These are phyloP conservation scores for Chromis chromis DNA, from an alignment of 2,797 vertebrate species.

Conservation along the genomic window DNA sequence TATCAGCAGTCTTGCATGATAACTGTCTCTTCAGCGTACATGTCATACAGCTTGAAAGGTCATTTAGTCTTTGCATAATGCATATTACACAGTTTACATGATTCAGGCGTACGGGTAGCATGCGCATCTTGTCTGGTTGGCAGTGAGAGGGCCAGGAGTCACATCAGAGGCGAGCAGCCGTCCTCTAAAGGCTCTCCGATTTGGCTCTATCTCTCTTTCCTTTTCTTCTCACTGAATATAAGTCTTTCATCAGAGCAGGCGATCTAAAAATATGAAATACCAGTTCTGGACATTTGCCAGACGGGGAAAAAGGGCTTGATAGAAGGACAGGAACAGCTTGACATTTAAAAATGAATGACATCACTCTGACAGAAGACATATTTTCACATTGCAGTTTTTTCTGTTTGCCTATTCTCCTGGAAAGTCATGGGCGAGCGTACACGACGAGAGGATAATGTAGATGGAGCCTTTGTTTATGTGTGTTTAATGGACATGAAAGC, in stretches of 20 bases:
- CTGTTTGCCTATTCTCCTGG: constrained; percentile 21
- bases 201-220: constrained; percentile 46
- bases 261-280: constrained; percentile 76
- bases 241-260: constrained; percentile 69
- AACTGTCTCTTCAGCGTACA: constrained; percentile 51
- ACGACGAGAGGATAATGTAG: constrained; percentile 12
- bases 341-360: constrained; percentile 79
- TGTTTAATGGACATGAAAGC: constrained; percentile 64
- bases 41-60: constrained; percentile 70
- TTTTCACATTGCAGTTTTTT: constrained; percentile 46
- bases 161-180: constrained; percentile 67
- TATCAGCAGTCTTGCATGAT: constrained; percentile 64
- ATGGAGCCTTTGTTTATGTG: constrained; percentile 52
- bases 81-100: constrained; percentile 70
- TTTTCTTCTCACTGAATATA: constrained; percentile 64
- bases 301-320: constrained; percentile 47
- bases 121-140: constrained; percentile 35
- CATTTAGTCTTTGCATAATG: constrained; percentile 69
- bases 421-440: constrained; percentile 8
- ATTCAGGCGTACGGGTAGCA: constrained; percentile 48
- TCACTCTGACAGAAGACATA: constrained; percentile 47
- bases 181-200: constrained; percentile 62
- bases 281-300: constrained; percentile 70
- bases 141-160: constrained; percentile 54
- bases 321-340: constrained; percentile 66